Conservation (phyloP, 2,888 invertebrate genomes). For the Calephelis perditalis region DNA sequence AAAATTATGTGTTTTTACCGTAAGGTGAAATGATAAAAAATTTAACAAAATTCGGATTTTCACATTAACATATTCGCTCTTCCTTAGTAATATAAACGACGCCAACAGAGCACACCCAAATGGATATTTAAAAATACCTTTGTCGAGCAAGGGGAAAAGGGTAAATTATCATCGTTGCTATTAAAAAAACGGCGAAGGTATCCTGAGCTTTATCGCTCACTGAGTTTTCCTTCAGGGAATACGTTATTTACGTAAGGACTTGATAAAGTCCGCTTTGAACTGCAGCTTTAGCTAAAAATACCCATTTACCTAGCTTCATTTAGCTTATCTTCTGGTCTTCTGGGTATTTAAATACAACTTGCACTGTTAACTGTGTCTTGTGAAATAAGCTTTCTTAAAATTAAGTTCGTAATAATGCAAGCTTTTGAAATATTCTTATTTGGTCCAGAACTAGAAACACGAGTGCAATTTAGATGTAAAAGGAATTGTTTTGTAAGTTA, state of each 20-base stretch:
- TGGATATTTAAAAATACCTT: too few species aligned
- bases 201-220: conserved; percentile 10
- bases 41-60: too few species aligned
- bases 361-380: conserved; percentile 2
- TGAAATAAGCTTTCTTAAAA: conserved; percentile 1
- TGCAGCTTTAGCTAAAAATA: conserved; percentile 10
- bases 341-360: conserved; percentile 16
- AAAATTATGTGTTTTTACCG: too few species aligned
- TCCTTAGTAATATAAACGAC: too few species aligned
- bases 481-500: too few species aligned
- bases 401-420: conserved; percentile 1
- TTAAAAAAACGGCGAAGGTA: conserved; percentile 9
- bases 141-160: too few species aligned
- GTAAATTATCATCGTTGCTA: conserved; percentile 7
- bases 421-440: background rate
- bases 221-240: conserved; percentile 13
- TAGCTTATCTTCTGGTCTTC: conserved; percentile 18
- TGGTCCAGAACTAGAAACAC: too few species aligned
- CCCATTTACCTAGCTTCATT: conserved; percentile 13
- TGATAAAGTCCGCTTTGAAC: conserved; percentile 16
- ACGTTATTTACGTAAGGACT: conserved; percentile 17
- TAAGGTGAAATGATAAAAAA: background rate
- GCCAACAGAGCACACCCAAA: too few species aligned
- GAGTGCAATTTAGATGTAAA: too few species aligned
- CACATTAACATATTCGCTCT: too few species aligned